These are phyloP conservation scores for Eleutherodactylus coqui DNA, from an alignment of 2,797 vertebrate genomes.

Conservation along the genomic window DNA sequence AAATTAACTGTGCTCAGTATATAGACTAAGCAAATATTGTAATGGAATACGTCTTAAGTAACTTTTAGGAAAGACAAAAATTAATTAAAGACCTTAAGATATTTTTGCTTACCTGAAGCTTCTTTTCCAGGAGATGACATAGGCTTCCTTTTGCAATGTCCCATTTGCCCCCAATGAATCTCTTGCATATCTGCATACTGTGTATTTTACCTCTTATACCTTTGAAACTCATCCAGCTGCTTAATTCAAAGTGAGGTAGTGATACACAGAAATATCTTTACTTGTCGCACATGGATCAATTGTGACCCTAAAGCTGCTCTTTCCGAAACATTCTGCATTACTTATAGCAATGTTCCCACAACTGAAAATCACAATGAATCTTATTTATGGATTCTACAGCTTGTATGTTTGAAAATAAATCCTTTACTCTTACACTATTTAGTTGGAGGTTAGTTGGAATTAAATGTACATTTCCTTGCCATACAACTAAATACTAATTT, in stretches of 20 bases:
- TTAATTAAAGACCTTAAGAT: background rate
- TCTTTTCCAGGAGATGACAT: conserved; percentile 14
- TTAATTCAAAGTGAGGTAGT: conserved; percentile 52
- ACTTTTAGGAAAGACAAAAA: background rate
- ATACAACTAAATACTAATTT: conserved; percentile 32
- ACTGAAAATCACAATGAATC: conserved; percentile 20
- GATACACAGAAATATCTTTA: conserved; percentile 54
- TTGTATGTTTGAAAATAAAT: background rate
- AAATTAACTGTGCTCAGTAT: background rate
- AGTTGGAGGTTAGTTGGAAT: background rate
- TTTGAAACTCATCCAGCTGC: conserved; percentile 51
- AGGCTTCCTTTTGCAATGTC: conserved; percentile 2
- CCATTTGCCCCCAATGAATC: conserved; percentile 37
- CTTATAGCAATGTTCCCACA: conserved; percentile 36
- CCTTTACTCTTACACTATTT: background rate
- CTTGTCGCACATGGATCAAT: conserved; percentile 49
- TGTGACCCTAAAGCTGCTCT: conserved; percentile 43
- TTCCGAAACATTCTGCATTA: conserved; percentile 45
- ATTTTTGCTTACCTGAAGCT: background rate
- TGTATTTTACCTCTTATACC: conserved; percentile 36
- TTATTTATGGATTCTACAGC: conserved; percentile 32
- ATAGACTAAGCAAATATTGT: background rate
- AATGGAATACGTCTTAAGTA: background rate
- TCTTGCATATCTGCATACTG: conserved; percentile 40
- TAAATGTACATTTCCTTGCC: conserved; percentile 38